Base-by-base conservation (phyloP, 2,113 vertebrate species). In the Synodontis membranacea region DNA sequence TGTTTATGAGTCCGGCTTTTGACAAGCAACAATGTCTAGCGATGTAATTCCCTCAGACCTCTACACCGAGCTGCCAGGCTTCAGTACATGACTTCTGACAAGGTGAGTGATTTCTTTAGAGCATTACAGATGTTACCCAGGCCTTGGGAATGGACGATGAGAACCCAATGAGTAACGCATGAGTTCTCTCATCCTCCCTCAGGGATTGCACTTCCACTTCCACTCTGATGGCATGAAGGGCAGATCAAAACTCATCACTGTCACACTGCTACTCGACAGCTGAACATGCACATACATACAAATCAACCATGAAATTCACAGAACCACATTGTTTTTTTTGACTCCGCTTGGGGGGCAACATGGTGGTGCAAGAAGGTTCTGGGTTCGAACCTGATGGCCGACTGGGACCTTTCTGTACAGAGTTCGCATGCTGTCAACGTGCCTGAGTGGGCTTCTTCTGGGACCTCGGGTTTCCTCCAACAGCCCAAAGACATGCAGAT, bases 81-180 rank as follows among this genome's bases (percentile, higher is more conserved):
- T 91, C 58, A 83, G 78, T 64, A 54, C 83, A 85, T 74, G 82
- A 86, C 90, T 91, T 89, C 85, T 92, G 92, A 92, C 89, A 91
- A 89, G 84, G 74, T 91, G 87, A 92, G 88, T 89, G 89, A 93
- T 94, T 93, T 92, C 88, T 89, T 90, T 88, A 88, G 91, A 93
- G 91, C 88, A 88, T 90, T 92, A 91, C 88, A 86, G 91, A 91
- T 92, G 87, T 88, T 90, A 83, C 75, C 7, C 4, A 83, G 82
- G 34, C 66, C 87, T 80, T 87, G 80, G 84, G 89, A 91, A 86
- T 84, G 88, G 88, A 92, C 88, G 91, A 94, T 91, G 93, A 87
- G 86, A 90, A 91, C 92, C 90, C 90, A 91, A 88, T 91, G 89
- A 92, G 92, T 90, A 90, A 90, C 91, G 92, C 88, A 87, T 92